A percentile compares a stretch with the other conserved stretches of the same genome.
These are phyloP conservation scores for Dromaius novaehollandiae DNA, from an alignment of 2,113 vertebrate species.

Conservation along the genomic window DNA sequence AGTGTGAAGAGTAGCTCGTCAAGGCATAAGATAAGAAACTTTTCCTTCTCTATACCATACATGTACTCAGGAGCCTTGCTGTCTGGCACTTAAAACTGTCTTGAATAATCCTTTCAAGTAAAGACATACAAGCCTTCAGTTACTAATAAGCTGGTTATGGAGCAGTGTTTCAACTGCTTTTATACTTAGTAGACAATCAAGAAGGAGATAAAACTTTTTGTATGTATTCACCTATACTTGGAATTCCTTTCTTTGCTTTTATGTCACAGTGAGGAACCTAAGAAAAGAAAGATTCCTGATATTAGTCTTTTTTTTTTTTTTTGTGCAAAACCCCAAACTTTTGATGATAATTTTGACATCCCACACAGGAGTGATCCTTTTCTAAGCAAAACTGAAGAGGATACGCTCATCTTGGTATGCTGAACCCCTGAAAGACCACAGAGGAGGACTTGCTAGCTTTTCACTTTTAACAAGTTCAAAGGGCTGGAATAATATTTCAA, in stretches of 20 bases:
- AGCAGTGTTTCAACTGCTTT: neutral
- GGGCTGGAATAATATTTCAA: neutral
- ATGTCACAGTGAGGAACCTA: neutral
- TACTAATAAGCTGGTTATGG: neutral
- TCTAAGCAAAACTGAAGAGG: slow-evolving; percentile 47
- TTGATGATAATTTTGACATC: slow-evolving; percentile 32
- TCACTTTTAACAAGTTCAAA: slow-evolving; percentile 43
- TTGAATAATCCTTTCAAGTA: neutral
- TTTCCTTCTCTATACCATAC: neutral
- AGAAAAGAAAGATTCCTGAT: neutral
- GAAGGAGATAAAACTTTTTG: neutral
- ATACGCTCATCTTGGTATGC: slow-evolving; percentile 31
- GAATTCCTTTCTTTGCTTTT: neutral
- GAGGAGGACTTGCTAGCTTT: slow-evolving; percentile 40
- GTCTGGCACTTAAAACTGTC: neutral
- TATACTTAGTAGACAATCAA: neutral
- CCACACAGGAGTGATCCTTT: slow-evolving; percentile 20
- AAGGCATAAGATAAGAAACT: neutral
- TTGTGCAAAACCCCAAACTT: neutral
- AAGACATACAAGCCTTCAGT: neutral
- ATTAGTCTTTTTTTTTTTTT: neutral
- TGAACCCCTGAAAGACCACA: slow-evolving; percentile 45
- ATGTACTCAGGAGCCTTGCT: neutral
- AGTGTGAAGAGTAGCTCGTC: neutral
- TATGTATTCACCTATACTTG: neutral